Evolutionary conservation across 2,113 vertebrate species (phyloP).

Genomic region (Sylvilagus bachmani): DNA sequence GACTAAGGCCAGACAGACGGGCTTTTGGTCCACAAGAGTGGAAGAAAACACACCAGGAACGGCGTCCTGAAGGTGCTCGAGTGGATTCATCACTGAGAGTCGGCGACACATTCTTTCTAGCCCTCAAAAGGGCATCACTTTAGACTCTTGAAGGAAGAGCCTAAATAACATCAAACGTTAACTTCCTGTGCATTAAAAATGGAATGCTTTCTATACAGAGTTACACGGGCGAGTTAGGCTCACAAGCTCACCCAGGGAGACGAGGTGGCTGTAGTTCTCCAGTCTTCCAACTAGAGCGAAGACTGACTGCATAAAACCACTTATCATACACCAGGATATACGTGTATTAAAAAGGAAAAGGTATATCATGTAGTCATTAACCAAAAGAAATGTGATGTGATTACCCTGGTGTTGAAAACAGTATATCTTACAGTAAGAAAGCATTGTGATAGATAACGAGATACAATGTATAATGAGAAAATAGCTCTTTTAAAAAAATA

Average conservation of each 20-base stretch:
- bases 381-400: too few species aligned
- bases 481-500: too few species aligned
- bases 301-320: too few species aligned
- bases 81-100: background rate
- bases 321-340: too few species aligned
- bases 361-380: too few species aligned
- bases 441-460: too few species aligned
- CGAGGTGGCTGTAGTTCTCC: slow-evolving; percentile 60
- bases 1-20: background rate
- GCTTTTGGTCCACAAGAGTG: background rate
- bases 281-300: too few species aligned
- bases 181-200: background rate
- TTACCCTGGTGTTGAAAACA: too few species aligned
- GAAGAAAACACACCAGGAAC: background rate
- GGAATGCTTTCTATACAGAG: background rate
- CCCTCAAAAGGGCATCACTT: background rate
- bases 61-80: background rate
- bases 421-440: too few species aligned
- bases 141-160: background rate
- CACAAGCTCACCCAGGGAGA: slow-evolving; percentile 62
- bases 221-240: background rate
- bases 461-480: too few species aligned
- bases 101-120: background rate
- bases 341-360: too few species aligned
- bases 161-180: background rate